A percentile compares a stretch with the other conserved stretches of the same genome.
phyloP scores from a whole-genome alignment of 2,113 vertebrate genomes.

The Acrocephalus arundinaceus region DNA sequence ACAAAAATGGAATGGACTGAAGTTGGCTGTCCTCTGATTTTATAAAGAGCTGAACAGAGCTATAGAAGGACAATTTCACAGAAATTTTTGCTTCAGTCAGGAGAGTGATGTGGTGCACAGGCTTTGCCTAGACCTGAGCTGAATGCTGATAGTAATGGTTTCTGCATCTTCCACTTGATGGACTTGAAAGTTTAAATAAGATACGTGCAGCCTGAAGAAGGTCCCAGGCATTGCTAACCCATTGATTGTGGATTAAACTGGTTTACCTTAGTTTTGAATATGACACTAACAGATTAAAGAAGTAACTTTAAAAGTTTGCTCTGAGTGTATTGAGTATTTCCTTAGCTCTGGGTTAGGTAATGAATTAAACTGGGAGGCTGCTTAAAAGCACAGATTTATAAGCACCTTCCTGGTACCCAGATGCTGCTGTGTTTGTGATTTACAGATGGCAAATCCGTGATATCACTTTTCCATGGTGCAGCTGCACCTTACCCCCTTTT shows the following conservation, averaged over 20 bases:
- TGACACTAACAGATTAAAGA: background rate
- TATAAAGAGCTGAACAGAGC: background rate
- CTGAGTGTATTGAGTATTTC: background rate
- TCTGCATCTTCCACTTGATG: background rate
- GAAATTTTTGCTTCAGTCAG: background rate
- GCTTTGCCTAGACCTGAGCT: background rate
- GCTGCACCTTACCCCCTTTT: background rate
- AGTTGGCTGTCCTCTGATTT: background rate
- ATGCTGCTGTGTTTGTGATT: background rate
- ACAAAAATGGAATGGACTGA: background rate
- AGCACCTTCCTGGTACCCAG: background rate
- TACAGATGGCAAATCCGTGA: background rate
- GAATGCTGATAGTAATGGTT: background rate
- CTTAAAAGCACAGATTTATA: background rate
- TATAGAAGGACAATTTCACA: background rate
- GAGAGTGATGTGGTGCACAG: background rate
- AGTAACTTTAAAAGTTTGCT: background rate
- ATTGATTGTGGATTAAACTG: background rate
- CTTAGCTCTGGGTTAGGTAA: background rate
- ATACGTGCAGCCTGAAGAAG: background rate
- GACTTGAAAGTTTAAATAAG: background rate
- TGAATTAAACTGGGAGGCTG: background rate
- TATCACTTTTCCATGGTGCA: background rate
- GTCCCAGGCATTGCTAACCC: background rate
- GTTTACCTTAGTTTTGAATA: background rate